Conservation (phyloP, 2,888 invertebrate genomes). For the Andricus quercusramuli region DNA sequence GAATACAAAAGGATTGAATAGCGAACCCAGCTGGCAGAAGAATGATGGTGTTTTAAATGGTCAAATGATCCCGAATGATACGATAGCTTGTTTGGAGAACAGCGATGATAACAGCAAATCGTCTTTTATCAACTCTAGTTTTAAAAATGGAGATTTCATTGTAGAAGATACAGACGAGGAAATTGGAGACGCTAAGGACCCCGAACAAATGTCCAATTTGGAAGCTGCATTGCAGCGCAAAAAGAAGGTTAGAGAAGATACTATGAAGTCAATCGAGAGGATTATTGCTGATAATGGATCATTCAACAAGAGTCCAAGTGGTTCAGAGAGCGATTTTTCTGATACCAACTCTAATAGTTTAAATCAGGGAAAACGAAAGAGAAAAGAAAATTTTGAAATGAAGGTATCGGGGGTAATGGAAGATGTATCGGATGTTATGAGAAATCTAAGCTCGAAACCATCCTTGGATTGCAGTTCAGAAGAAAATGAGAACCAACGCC, state of each 20-base stretch:
- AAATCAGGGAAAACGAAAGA: slow-evolving; percentile 24
- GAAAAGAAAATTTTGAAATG: slow-evolving; percentile 60
- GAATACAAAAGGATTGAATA: neutral
- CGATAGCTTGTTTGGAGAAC: neutral
- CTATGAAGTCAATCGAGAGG: slow-evolving; percentile 61
- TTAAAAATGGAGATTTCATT: slow-evolving; percentile 55
- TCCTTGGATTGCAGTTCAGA: slow-evolving; percentile 43
- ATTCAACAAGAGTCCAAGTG: slow-evolving; percentile 51
- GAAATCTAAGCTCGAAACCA: slow-evolving; percentile 61
- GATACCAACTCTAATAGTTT: neutral
- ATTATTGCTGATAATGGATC: slow-evolving; percentile 44
- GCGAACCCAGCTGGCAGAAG: neutral
- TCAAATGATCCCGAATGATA: neutral
- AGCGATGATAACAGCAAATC: neutral
- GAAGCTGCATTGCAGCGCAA: slow-evolving; percentile 57
- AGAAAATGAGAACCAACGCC: neutral
- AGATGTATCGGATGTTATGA: slow-evolving; percentile 69
- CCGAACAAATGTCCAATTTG: slow-evolving; percentile 49
- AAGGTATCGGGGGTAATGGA: slow-evolving; percentile 69
- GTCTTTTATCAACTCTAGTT: neutral
- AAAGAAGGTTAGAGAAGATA: slow-evolving; percentile 57
- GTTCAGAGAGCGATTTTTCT: slow-evolving; percentile 42
- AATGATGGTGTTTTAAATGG: slow-evolving; percentile 2
- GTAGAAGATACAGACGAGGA: slow-evolving; percentile 57
- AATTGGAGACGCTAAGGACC: slow-evolving; percentile 44